These are phyloP conservation scores for Urophycis tenuis DNA, from an alignment of 2,797 vertebrate genomes.

Conservation along the genomic window DNA sequence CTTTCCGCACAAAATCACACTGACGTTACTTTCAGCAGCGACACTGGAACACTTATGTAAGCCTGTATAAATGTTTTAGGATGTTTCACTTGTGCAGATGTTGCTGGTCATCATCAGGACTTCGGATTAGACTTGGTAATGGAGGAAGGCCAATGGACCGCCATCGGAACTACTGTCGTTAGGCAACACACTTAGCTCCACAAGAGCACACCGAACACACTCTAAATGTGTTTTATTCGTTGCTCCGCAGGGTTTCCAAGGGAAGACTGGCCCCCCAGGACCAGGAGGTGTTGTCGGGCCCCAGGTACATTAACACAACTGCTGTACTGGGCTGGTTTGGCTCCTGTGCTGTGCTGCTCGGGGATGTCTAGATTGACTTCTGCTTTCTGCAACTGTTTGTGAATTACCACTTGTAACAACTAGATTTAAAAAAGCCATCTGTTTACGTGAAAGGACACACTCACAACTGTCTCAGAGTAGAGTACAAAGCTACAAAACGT, in stretches of 20 bases:
- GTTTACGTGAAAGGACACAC: no score
- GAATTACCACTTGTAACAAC: neutral
- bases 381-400: neutral
- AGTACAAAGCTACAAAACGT: no score
- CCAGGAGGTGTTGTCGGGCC: constrained; percentile 97
- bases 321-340: neutral
- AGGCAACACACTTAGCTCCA: neutral
- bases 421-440: neutral
- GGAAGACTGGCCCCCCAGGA: constrained; percentile 96
- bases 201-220: neutral
- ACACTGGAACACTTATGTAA: neutral
- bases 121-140: neutral
- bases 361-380: neutral
- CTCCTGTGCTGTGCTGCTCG: neutral
- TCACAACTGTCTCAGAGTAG: neutral
- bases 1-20: neutral
- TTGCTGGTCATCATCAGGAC: neutral
- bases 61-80: neutral
- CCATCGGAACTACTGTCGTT: neutral
- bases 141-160: neutral
- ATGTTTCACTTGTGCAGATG: neutral
- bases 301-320: constrained; percentile 72
- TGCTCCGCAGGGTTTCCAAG: constrained; percentile 90
- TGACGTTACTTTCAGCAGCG: neutral
- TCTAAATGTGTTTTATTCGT: constrained; percentile 19